A percentile compares a stretch with the other conserved stretches of the same genome.
phyloP scores from a whole-genome alignment of 2,797 vertebrate species.

The Serranus cabrilla region DNA sequence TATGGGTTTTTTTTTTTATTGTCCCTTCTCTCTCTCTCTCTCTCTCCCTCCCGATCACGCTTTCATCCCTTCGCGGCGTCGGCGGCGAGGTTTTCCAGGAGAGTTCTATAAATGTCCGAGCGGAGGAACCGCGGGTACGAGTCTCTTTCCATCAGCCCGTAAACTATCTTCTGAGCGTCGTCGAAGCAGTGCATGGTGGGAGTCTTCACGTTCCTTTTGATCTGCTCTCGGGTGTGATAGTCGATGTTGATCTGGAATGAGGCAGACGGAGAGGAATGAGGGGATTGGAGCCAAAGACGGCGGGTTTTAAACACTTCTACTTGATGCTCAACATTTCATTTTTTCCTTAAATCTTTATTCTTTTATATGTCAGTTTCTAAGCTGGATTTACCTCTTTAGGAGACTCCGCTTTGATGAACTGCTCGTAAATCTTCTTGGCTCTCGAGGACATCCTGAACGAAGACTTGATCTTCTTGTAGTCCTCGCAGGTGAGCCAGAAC shows the following conservation, averaged over 20 bases:
- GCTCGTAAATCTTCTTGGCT: conserved; percentile 91
- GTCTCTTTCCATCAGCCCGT: conserved; percentile 91
- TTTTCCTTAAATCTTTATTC: neutral
- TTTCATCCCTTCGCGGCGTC: conserved; percentile 80
- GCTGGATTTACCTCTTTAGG: conserved; percentile 88
- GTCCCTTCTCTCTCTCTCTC: conserved; percentile 23
- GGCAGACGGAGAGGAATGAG: conserved; percentile 57
- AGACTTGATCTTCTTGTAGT: conserved; percentile 90
- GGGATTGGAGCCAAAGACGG: conserved; percentile 49
- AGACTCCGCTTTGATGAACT: conserved; percentile 89
- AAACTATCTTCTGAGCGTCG: conserved; percentile 91
- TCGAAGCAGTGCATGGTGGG: conserved; percentile 88
- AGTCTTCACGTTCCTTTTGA: conserved; percentile 86
- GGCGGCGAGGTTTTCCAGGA: conserved; percentile 83
- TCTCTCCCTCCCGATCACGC: neutral
- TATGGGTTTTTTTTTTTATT: conserved; percentile 38
- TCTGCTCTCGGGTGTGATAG: conserved; percentile 86
- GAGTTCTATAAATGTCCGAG: conserved; percentile 88
- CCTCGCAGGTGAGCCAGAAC: conserved; percentile 93
- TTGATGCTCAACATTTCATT: neutral
- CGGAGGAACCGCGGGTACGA: conserved; percentile 90
- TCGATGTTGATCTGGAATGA: conserved; percentile 92
- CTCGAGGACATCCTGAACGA: conserved; percentile 84
- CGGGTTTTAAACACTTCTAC: conserved; percentile 24
- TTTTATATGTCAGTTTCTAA: neutral